Percentiles rank a stretch among this genome's conserved stretches.
These are phyloP conservation scores for Austrolebias charrua DNA, from an alignment of 2,797 vertebrate species.

Conservation along the genomic window DNA sequence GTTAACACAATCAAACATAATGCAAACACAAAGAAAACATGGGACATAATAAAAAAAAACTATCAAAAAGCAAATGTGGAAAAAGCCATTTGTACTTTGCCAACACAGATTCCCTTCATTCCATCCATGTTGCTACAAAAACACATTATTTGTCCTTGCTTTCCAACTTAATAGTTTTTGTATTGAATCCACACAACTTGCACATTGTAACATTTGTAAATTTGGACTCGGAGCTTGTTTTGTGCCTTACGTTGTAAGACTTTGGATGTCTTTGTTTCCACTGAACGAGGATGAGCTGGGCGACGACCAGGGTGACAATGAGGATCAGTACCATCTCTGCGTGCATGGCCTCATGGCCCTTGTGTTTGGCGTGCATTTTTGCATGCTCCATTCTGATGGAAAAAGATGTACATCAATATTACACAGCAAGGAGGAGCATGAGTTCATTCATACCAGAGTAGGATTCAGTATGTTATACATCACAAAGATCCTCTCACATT, in stretches of 20 bases:
- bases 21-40: conserved; percentile 1
- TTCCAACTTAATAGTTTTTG: not conserved
- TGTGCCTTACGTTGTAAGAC: conserved; percentile 93
- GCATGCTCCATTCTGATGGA: conserved; percentile 91
- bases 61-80: not conserved
- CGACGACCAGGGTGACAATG: conserved; percentile 93
- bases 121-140: too few species aligned
- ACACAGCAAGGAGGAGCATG: not conserved
- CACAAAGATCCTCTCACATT: not conserved
- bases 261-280: conserved; percentile 98
- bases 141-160: too few species aligned
- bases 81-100: too few species aligned
- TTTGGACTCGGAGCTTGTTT: conserved; percentile 27
- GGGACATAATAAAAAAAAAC: not conserved
- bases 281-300: conserved; percentile 95
- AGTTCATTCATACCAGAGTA: not conserved
- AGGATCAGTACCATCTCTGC: conserved; percentile 99
- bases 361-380: conserved; percentile 97
- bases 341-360: conserved; percentile 98
- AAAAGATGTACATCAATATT: conserved; percentile 30
- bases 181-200: conserved; percentile 8
- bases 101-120: too few species aligned
- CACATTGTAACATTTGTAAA: not conserved
- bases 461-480: not conserved
- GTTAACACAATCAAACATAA: not conserved